Percentiles rank a stretch among this genome's conserved stretches.
phyloP scores from a whole-genome alignment of 2,113 vertebrate genomes.

The Polypterus senegalus region DNA sequence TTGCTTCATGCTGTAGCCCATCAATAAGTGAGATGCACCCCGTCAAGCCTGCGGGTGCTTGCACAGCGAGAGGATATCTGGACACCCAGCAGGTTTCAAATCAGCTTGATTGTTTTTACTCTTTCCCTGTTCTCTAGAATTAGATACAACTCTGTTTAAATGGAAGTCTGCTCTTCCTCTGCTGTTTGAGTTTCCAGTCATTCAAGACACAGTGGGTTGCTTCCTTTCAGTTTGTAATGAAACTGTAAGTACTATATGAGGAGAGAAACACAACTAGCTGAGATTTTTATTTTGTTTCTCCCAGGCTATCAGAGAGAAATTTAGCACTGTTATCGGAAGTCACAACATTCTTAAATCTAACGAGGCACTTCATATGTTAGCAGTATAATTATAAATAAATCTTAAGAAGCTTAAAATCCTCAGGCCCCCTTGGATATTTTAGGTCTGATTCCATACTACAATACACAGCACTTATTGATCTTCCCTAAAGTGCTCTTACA shows the following conservation, averaged over 20 bases:
- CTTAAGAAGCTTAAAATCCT: too few species aligned
- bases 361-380: too few species aligned
- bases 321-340: too few species aligned
- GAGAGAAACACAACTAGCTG: background rate
- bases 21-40: constrained; percentile 3
- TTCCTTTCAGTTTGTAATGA: background rate
- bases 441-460: too few species aligned
- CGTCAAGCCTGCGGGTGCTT: constrained; percentile 4
- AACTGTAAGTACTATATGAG: background rate
- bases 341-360: too few species aligned
- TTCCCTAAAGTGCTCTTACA: too few species aligned
- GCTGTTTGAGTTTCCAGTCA: background rate
- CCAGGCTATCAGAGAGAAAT: too few species aligned
- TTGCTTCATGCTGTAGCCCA: background rate
- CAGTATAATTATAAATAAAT: too few species aligned
- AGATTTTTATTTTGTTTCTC: too few species aligned
- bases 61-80: constrained; percentile 1
- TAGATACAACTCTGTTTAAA: constrained; percentile 2
- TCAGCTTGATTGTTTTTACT: constrained; percentile 12
- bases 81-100: constrained; percentile 11
- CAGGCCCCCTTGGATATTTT: too few species aligned
- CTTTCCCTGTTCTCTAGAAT: constrained; percentile 4
- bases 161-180: constrained; percentile 1
- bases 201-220: constrained; percentile 1
- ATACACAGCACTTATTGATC: too few species aligned